Evolutionary conservation across 2,797 vertebrate species (phyloP).

Genomic region (Nyctalus aviator): DNA sequence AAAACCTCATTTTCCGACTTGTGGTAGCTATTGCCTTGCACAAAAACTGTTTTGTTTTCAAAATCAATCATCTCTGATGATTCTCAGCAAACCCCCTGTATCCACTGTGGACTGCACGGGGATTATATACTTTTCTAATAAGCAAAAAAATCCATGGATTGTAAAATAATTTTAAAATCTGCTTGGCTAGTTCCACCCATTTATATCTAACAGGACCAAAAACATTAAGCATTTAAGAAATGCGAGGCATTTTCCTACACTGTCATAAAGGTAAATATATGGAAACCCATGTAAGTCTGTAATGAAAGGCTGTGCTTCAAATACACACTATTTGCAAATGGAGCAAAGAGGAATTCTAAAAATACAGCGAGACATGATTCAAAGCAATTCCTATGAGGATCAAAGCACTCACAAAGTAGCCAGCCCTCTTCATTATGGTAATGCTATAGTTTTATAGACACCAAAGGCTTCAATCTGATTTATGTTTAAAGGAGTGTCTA

Average conservation of each 20-base stretch:
- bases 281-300: constrained; percentile 35
- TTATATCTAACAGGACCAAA: constrained; percentile 46
- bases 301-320: not conserved
- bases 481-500: constrained; percentile 11
- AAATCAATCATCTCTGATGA: constrained; percentile 79
- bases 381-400: constrained; percentile 7
- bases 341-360: constrained; percentile 62
- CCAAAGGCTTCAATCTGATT: constrained; percentile 16
- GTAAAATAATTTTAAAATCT: constrained; percentile 54
- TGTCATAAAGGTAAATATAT: constrained; percentile 50
- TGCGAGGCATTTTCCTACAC: not conserved
- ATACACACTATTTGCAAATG: constrained; percentile 48
- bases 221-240: constrained; percentile 60
- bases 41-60: constrained; percentile 74
- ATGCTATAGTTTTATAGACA: constrained; percentile 33
- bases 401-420: constrained; percentile 18
- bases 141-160: constrained; percentile 55
- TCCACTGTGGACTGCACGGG: constrained; percentile 64
- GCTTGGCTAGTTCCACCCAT: constrained; percentile 49
- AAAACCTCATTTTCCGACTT: constrained; percentile 60
- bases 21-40: constrained; percentile 34
- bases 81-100: constrained; percentile 60
- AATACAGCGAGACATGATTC: constrained; percentile 53
- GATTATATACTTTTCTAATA: constrained; percentile 64
- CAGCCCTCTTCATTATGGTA: constrained; percentile 56